These are phyloP conservation scores for Heteropelma amictum DNA, from an alignment of 2,888 invertebrate species.

Conservation along the genomic window DNA sequence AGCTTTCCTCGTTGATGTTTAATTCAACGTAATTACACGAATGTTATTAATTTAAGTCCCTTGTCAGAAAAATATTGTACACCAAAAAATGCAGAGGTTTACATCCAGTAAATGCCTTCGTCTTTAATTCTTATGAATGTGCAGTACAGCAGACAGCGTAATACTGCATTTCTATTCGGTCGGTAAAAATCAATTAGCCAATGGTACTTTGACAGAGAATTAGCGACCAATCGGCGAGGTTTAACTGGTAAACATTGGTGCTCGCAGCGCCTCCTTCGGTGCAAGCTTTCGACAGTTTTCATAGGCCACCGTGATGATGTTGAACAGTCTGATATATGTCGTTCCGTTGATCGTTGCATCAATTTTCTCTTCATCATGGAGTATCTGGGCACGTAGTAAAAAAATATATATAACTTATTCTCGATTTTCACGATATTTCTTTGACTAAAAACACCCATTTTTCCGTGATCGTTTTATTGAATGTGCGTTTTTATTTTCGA, in stretches of 20 bases:
- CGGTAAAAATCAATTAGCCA: too few relatives aligned
- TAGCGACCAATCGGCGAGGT: not conserved
- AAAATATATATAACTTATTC: slow-evolving; percentile 55
- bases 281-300: not conserved
- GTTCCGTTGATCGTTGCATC: too few relatives aligned
- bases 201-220: too few relatives aligned
- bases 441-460: slow-evolving; percentile 28
- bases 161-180: too few relatives aligned
- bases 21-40: too few relatives aligned
- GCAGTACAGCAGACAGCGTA: too few relatives aligned
- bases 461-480: not conserved
- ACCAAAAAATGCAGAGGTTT: too few relatives aligned
- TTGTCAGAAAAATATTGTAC: too few relatives aligned
- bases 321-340: not conserved
- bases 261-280: not conserved
- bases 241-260: not conserved
- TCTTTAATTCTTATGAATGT: too few relatives aligned
- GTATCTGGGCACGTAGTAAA: slow-evolving; percentile 69
- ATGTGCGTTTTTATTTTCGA: not conserved
- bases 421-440: slow-evolving; percentile 27
- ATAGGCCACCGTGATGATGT: not conserved
- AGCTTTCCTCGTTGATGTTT: too few relatives aligned
- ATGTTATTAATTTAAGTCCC: too few relatives aligned
- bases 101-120: too few relatives aligned
- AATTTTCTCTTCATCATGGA: slow-evolving; percentile 67